Evolutionary conservation across 1,140 invertebrate genomes (phyloP).

Genomic region (Euwallacea similis): DNA sequence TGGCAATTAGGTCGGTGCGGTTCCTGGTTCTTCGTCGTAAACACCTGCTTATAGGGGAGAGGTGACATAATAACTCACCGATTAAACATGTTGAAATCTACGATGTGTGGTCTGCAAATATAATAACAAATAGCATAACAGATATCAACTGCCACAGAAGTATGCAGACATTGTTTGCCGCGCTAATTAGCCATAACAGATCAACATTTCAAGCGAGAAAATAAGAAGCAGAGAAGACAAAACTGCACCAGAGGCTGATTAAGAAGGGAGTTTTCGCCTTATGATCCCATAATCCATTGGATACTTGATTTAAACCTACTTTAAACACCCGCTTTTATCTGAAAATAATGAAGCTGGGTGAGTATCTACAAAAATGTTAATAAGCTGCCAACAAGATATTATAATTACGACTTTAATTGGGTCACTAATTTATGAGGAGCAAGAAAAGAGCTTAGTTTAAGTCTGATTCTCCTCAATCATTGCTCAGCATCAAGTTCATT

Average conservation of each 20-base stretch:
- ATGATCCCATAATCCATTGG: neutral
- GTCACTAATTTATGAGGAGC: too few relatives aligned
- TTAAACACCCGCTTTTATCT: too few relatives aligned
- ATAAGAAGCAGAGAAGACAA: conserved; percentile 23
- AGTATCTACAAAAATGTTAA: too few relatives aligned
- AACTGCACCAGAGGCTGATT: neutral
- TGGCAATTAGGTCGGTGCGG: neutral
- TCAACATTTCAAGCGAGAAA: conserved; percentile 36
- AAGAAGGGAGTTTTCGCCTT: conserved; percentile 5
- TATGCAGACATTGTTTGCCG: conserved; percentile 39
- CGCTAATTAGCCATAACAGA: conserved; percentile 39
- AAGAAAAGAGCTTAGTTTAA: too few relatives aligned
- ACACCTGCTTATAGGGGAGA: too few relatives aligned
- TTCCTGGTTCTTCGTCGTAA: too few relatives aligned
- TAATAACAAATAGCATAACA: conserved; percentile 40
- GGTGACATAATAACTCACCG: neutral
- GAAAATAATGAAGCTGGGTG: too few relatives aligned
- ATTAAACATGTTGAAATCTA: conserved; percentile 26
- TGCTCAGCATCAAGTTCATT: too few relatives aligned
- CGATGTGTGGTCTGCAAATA: conserved; percentile 36
- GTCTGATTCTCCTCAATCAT: too few relatives aligned
- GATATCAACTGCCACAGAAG: conserved; percentile 39
- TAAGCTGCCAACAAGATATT: too few relatives aligned
- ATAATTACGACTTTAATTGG: too few relatives aligned
- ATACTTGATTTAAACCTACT: too few relatives aligned